A percentile compares a stretch with the other conserved stretches of the same genome.
phyloP scores from a whole-genome alignment of 2,888 invertebrate species.

The Fragum sueziense region DNA sequence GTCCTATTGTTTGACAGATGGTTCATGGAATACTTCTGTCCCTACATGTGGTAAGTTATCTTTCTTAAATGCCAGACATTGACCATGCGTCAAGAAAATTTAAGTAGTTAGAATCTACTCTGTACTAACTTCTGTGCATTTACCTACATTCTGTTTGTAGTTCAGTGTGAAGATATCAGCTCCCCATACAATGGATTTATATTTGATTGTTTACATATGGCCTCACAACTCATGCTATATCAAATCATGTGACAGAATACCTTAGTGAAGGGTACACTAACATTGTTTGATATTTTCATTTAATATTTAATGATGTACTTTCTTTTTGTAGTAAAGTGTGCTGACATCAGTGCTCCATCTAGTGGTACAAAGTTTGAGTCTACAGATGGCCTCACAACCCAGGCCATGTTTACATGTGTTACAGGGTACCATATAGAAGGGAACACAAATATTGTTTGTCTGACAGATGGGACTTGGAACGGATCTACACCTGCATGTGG shows the following conservation, averaged over 20 bases:
- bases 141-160: not conserved
- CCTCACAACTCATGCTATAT: no score
- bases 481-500: constrained; percentile 48
- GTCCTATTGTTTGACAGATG: constrained; percentile 31
- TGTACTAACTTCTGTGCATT: no score
- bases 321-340: not conserved
- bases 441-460: constrained; percentile 22
- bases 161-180: not conserved
- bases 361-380: constrained; percentile 37
- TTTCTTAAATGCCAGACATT: no score
- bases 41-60: constrained; percentile 44
- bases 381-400: constrained; percentile 39
- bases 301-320: no score
- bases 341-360: not conserved
- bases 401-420: constrained; percentile 33
- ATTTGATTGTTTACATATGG: no score
- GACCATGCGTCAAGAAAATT: no score
- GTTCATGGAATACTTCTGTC: constrained; percentile 33
- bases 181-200: no score
- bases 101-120: no score
- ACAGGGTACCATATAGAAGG: constrained; percentile 46
- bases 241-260: no score
- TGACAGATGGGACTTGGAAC: constrained; percentile 50
- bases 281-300: no score
- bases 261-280: no score